Conservation (phyloP, 2,113 vertebrate species). For the Monopterus albus region DNA sequence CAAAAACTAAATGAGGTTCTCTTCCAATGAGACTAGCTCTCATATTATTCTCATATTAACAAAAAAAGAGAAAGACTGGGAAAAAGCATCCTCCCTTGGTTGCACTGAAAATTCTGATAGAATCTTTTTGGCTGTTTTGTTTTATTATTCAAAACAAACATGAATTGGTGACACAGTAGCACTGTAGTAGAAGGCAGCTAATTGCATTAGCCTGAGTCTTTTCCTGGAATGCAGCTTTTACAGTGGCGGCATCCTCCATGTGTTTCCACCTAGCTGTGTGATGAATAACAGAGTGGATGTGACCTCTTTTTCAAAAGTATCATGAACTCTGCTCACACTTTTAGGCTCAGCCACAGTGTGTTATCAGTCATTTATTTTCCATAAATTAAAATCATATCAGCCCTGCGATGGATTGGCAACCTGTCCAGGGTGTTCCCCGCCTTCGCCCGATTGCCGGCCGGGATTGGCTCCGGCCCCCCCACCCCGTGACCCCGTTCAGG, state of each 20-base stretch:
- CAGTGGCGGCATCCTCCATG: constrained; percentile 56
- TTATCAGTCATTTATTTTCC: background rate
- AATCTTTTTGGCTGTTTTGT: too few relatives aligned
- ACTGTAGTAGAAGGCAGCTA: background rate
- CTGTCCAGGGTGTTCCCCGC: too few relatives aligned
- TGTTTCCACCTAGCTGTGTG: constrained; percentile 32
- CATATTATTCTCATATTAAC: background rate
- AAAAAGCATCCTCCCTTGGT: too few relatives aligned
- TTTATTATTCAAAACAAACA: too few relatives aligned
- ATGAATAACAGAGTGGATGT: background rate
- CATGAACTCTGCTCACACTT: background rate
- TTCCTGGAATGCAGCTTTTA: constrained; percentile 57
- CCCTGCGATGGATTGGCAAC: too few relatives aligned
- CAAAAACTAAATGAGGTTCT: background rate
- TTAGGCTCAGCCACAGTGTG: background rate
- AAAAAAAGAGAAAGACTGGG: background rate
- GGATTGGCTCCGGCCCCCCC: too few relatives aligned
- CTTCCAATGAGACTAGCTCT: background rate
- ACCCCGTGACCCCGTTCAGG: too few relatives aligned
- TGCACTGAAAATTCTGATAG: too few relatives aligned
- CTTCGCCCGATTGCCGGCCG: too few relatives aligned
- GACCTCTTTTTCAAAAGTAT: background rate
- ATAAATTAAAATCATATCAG: background rate
- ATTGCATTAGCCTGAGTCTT: constrained; percentile 28
- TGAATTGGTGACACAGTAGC: background rate